Conservation (phyloP, 2,888 invertebrate species). For the Chymomyza amoena region DNA sequence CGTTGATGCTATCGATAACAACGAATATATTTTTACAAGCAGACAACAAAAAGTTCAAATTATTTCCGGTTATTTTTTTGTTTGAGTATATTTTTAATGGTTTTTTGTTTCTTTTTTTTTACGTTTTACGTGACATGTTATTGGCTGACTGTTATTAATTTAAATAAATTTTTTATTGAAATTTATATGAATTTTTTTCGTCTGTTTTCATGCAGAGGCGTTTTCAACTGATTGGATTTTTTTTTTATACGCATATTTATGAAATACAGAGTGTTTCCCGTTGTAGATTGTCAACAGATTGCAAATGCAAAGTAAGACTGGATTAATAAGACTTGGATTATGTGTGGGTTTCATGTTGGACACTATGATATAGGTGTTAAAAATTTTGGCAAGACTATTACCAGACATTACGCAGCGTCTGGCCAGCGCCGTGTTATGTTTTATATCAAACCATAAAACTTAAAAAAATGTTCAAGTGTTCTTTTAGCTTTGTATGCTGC, state of each 20-base stretch:
- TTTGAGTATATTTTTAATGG: too few species aligned
- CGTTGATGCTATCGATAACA: slow-evolving; percentile 61
- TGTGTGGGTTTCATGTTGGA: slow-evolving; percentile 14
- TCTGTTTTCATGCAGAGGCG: slow-evolving; percentile 32
- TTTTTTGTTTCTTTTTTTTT: background rate
- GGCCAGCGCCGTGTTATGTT: background rate
- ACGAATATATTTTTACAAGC: slow-evolving; percentile 39
- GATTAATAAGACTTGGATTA: background rate
- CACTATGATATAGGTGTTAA: background rate
- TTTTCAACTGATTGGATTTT: background rate
- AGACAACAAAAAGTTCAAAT: slow-evolving; percentile 42
- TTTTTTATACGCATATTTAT: background rate
- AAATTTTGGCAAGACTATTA: background rate
- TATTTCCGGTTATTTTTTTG: slow-evolving; percentile 57
- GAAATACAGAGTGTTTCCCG: background rate
- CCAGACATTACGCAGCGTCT: slow-evolving; percentile 39
- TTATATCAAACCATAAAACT: background rate
- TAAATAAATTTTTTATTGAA: background rate
- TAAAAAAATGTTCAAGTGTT: background rate
- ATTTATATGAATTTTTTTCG: slow-evolving; percentile 42
- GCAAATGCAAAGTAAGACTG: background rate
- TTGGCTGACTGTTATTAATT: background rate
- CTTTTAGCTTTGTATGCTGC: slow-evolving; percentile 10
- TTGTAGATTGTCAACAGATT: background rate
- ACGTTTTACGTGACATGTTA: background rate